Base-by-base conservation (phyloP, 2,888 invertebrate genomes). In the Ypsolopha scabrella region DNA sequence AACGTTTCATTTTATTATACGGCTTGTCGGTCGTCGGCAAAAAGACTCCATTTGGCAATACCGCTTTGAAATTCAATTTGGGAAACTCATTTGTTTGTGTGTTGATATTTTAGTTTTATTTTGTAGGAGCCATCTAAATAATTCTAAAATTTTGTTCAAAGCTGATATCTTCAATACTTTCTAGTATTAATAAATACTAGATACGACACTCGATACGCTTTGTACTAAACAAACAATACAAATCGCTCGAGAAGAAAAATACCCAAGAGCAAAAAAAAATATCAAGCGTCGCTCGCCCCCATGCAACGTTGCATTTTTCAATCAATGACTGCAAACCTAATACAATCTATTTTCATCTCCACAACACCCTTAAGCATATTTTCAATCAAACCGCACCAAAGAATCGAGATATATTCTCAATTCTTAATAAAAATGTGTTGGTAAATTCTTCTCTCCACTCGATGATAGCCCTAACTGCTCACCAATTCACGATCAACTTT, bases 371-470 rank as follows among this genome's bases (percentile, higher is more conserved):
- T 76, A 80, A 80, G 75, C 80, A 80, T 81, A 80, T 78, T 81
- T 73, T 75, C 80, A 81, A 83, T 82, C 82, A 79, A 78, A 80
- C 77, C 71, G 59, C 72, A 72, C 68, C 68, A 64, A 70, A 61
- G 66, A 70, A 73, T 67, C 68, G 69, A 72, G 71, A 72, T 70
- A 70, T 68, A 75, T 73, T 71, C 70, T 65, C 66, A 61, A 69
- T 76, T 76, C 82, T 75, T 79, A 81, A 80, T 79, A 81, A 81
- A n/a, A 82, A 83, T 77, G 80, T 79, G 74, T 79, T 72, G 73
- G 72, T 76, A 68, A 75, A 75, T 70, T 77, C 68, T 64, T 55
- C 10, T 54, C 55, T 48, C 56, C 8, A 7, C 41, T 9, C 9
- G 49, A 54, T 51, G 60, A 41, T 37, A 33, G 50, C 54, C 50